Evolutionary conservation across 2,888 invertebrate species (phyloP).

Genomic region (Meloe dianella): DNA sequence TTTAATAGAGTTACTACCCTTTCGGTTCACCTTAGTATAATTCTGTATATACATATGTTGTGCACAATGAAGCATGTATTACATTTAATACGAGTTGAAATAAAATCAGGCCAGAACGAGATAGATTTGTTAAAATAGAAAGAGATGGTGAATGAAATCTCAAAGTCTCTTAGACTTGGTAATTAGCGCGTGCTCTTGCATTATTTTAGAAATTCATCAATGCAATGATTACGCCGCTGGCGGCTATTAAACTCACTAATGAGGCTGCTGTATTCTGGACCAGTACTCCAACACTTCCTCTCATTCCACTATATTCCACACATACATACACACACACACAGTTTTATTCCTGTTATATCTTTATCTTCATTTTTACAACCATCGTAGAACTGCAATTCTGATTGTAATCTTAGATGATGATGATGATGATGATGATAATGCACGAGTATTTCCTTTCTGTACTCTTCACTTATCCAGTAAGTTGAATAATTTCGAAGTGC

Average conservation of each 20-base stretch:
- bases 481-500: slow-evolving; percentile 11
- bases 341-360: slow-evolving; percentile 8
- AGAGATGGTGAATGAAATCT: neutral
- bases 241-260: slow-evolving; percentile 47
- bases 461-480: slow-evolving; percentile 3
- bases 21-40: slow-evolving; percentile 24
- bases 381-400: slow-evolving; percentile 10
- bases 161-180: slow-evolving; percentile 27
- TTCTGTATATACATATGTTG: slow-evolving; percentile 22
- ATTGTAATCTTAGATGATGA: slow-evolving; percentile 35
- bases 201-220: slow-evolving; percentile 49
- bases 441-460: slow-evolving; percentile 32
- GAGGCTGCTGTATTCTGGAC: slow-evolving; percentile 48
- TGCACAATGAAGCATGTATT: slow-evolving; percentile 1
- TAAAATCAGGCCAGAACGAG: neutral
- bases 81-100: neutral
- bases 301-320: slow-evolving; percentile 10
- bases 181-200: slow-evolving; percentile 48
- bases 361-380: slow-evolving; percentile 20
- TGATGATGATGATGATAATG: slow-evolving; percentile 36
- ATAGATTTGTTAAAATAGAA: neutral
- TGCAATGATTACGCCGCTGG: slow-evolving; percentile 44
- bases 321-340: neutral
- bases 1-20: slow-evolving; percentile 28
- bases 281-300: slow-evolving; percentile 29